A percentile compares a stretch with the other conserved stretches of the same genome.
Evolutionary conservation across 2,113 vertebrate genomes (phyloP).

Genomic region (Desmodus rotundus): DNA sequence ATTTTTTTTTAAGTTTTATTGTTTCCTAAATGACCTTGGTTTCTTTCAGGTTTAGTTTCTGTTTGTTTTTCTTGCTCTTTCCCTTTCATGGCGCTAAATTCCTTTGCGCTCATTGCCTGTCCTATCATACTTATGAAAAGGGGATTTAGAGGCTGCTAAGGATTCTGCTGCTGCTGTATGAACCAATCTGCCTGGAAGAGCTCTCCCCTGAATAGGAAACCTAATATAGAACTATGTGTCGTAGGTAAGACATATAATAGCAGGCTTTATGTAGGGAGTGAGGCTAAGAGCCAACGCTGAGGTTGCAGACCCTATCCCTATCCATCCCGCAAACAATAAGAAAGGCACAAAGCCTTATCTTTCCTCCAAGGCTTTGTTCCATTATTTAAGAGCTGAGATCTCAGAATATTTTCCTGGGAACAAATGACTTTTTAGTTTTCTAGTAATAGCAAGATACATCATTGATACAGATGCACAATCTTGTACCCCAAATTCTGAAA

Average conservation of each 20-base stretch:
- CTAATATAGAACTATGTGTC: background rate
- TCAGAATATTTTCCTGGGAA: background rate
- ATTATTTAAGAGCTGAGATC: background rate
- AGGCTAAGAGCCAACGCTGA: background rate
- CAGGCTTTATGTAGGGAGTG: background rate
- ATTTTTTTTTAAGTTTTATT: background rate
- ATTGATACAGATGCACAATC: background rate
- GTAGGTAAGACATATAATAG: background rate
- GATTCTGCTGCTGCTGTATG: background rate
- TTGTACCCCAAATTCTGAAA: slow-evolving; percentile 6
- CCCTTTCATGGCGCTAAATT: background rate
- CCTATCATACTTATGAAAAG: background rate
- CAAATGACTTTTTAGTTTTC: background rate
- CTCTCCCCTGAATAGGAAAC: background rate
- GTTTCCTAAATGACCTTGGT: slow-evolving; percentile 25
- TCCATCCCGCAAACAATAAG: background rate
- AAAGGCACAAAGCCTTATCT: background rate
- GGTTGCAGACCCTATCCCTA: background rate
- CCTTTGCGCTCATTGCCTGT: background rate
- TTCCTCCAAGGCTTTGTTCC: background rate
- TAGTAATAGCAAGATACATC: background rate
- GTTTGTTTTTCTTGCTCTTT: background rate
- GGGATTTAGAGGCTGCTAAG: background rate
- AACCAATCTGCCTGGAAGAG: background rate
- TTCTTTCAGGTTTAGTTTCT: background rate